These are phyloP conservation scores for Branchellion lobata DNA, from an alignment of 2,888 invertebrate genomes.

Conservation along the genomic window DNA sequence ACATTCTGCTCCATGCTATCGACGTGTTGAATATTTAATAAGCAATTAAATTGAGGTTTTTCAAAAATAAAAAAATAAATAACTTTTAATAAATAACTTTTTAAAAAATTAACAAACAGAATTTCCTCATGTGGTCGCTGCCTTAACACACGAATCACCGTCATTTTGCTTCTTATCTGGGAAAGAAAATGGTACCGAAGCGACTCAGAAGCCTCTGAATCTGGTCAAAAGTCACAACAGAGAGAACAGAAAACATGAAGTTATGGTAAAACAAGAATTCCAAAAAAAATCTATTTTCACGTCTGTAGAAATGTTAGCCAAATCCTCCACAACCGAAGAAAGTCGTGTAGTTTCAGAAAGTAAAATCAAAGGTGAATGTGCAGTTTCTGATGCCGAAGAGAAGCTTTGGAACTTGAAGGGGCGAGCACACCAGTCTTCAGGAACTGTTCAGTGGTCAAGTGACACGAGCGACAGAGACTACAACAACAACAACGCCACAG, in stretches of 20 bases:
- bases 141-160: neutral
- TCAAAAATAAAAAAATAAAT: no score
- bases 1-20: neutral
- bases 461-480: neutral
- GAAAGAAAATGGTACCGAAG: slow-evolving; percentile 1
- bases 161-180: neutral
- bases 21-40: neutral
- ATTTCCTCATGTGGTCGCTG: neutral
- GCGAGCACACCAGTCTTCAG: no score
- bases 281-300: slow-evolving; percentile 35
- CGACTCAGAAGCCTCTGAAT: neutral
- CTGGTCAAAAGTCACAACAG: neutral
- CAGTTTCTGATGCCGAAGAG: no score
- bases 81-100: no score
- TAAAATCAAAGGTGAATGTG: no score
- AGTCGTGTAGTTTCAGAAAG: no score
- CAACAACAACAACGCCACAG: neutral
- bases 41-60: neutral
- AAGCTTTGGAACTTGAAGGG: no score
- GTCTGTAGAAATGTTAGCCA: slow-evolving; percentile 35
- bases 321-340: neutral
- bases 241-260: neutral
- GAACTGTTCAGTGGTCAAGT: no score
- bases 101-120: neutral
- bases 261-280: neutral